These are phyloP conservation scores for Hesperia comma DNA, from an alignment of 2,888 invertebrate species.

Conservation along the genomic window DNA sequence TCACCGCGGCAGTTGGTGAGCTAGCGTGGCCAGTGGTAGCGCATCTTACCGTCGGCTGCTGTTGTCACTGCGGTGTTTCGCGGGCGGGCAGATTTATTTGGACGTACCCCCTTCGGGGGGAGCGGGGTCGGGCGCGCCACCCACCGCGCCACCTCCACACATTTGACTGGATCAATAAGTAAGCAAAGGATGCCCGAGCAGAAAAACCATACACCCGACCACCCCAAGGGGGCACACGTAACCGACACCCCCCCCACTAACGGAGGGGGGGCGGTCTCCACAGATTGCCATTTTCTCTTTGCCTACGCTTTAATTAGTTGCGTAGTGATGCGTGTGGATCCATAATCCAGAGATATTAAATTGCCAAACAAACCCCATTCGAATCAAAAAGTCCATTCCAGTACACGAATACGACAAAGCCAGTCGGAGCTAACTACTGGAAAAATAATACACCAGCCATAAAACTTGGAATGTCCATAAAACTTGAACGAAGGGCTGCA, in stretches of 20 bases:
- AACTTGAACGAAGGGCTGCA: background rate
- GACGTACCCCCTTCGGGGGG: constrained; percentile 80
- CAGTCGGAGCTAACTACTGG: background rate
- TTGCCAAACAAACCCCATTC: constrained; percentile 51
- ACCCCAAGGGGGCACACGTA: constrained; percentile 84
- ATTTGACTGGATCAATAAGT: constrained; percentile 86
- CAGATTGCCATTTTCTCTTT: constrained; percentile 85
- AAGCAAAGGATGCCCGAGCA: constrained; percentile 85
- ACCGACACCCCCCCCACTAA: constrained; percentile 78
- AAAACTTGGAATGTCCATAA: constrained; percentile 7
- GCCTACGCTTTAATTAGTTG: constrained; percentile 85
- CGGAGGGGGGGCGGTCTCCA: constrained; percentile 83
- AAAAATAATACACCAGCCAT: background rate
- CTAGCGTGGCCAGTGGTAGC: constrained; percentile 77
- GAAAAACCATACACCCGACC: constrained; percentile 85
- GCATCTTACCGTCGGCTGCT: constrained; percentile 79
- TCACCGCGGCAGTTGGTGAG: constrained; percentile 40
- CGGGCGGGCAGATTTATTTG: constrained; percentile 85
- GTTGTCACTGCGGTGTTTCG: constrained; percentile 85
- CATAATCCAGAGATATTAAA: constrained; percentile 79
- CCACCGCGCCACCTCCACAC: constrained; percentile 84
- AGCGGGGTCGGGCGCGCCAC: constrained; percentile 75
- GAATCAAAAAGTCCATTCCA: constrained; percentile 19
- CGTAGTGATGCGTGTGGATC: constrained; percentile 82
- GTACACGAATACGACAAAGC: background rate